Evolutionary conservation across 2,797 vertebrate genomes (phyloP).

Genomic region (Sylvia borin): DNA sequence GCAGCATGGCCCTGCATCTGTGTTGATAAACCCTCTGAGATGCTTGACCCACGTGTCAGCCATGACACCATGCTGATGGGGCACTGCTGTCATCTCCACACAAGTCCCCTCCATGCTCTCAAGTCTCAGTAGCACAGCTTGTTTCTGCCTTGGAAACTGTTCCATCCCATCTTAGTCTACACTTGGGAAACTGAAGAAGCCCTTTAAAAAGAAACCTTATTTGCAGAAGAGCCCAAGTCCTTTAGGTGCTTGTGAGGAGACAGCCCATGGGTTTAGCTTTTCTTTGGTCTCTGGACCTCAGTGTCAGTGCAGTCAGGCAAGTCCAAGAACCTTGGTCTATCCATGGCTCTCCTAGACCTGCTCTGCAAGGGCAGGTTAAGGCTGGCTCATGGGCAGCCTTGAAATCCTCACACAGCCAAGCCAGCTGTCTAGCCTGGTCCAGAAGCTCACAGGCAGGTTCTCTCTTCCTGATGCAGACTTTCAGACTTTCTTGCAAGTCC

Average conservation of each 20-base stretch:
- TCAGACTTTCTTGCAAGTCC: neutral
- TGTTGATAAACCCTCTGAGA: neutral
- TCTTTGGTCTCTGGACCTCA: neutral
- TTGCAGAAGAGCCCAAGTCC: neutral
- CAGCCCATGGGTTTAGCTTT: neutral
- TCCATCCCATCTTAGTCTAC: neutral
- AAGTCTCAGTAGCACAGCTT: neutral
- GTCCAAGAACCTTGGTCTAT: neutral
- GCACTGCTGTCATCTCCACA: neutral
- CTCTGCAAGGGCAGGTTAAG: neutral
- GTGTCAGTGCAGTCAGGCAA: neutral
- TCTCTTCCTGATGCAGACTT: neutral
- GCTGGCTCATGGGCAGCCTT: neutral
- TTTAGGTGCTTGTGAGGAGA: neutral
- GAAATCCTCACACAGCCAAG: neutral
- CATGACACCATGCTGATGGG: neutral
- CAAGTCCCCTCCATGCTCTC: fast-evolving
- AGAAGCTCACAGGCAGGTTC: fast-evolving
- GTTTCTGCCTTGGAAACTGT: neutral
- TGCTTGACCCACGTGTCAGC: fast-evolving
- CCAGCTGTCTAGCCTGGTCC: neutral
- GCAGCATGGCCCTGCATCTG: neutral
- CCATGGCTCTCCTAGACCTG: neutral
- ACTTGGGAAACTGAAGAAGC: neutral
- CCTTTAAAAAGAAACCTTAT: neutral